These are phyloP conservation scores for Gnathonemus echidnorhynchus DNA, from an alignment of 2,113 vertebrate species.

Conservation along the genomic window DNA sequence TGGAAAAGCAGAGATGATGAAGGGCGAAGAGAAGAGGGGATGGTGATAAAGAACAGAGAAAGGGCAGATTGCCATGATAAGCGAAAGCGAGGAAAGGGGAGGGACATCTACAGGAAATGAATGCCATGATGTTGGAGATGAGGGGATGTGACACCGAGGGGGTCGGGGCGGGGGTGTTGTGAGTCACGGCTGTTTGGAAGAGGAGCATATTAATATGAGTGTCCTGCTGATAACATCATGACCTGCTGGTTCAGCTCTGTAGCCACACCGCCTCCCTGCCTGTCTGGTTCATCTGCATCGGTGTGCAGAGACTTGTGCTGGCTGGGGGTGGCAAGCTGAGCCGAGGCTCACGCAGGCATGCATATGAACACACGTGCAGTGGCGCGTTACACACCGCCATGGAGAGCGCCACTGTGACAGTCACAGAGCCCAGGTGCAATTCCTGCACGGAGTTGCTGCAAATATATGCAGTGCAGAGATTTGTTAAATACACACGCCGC, in stretches of 20 bases:
- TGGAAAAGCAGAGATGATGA: background rate
- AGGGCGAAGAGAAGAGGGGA: background rate
- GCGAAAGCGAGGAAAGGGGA: background rate
- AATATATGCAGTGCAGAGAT: background rate
- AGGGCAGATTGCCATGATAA: background rate
- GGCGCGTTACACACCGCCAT: background rate
- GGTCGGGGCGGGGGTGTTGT: background rate
- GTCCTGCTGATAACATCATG: background rate
- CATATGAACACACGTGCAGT: background rate
- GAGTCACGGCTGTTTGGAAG: background rate
- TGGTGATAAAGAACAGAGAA: background rate
- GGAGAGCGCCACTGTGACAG: background rate
- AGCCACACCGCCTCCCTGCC: background rate
- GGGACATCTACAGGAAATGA: background rate
- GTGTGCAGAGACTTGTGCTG: background rate
- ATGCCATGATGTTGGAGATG: background rate
- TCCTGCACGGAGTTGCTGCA: background rate
- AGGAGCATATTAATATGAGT: background rate
- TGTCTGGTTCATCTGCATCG: background rate
- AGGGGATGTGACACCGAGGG: background rate
- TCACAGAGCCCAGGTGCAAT: background rate
- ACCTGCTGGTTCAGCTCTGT: constrained; percentile 7
- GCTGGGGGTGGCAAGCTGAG: background rate
- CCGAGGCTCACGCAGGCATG: background rate
- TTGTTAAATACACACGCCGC: background rate